These are phyloP conservation scores for Allolobophora icterica DNA, from an alignment of 2,888 invertebrate species.

Conservation along the genomic window DNA sequence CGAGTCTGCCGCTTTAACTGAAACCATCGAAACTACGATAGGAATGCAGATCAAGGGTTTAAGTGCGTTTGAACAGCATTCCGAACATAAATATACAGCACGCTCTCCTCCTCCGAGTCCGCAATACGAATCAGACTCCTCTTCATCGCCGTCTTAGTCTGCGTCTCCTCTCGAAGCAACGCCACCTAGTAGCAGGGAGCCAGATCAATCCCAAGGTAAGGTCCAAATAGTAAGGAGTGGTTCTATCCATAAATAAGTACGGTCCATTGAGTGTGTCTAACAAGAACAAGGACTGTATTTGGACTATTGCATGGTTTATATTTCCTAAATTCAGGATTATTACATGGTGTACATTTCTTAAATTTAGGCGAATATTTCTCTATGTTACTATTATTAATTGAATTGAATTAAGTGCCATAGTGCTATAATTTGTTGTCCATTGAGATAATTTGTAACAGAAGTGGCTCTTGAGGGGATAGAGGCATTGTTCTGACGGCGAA, in stretches of 20 bases:
- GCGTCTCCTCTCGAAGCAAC: constrained; percentile 17
- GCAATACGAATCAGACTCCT: neutral
- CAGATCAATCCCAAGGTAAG: neutral
- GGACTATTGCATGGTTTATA: too few species aligned
- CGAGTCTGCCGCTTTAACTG: neutral
- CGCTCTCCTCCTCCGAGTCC: constrained; percentile 79
- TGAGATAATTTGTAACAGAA: too few species aligned
- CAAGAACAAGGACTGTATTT: too few species aligned
- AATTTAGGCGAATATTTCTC: too few species aligned
- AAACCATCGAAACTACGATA: constrained; percentile 9
- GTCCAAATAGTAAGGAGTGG: neutral
- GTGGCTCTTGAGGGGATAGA: too few species aligned
- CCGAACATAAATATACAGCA: constrained; percentile 81
- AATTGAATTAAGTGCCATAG: too few species aligned
- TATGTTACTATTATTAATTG: too few species aligned
- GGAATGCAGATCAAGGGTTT: constrained; percentile 11
- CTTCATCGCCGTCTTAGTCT: constrained; percentile 6
- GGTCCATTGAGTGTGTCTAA: too few species aligned
- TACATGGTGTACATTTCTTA: too few species aligned
- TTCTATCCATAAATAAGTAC: neutral
- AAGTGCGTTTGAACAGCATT: constrained; percentile 10
- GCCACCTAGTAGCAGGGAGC: neutral
- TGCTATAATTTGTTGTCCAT: too few species aligned
- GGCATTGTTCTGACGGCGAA: too few species aligned
- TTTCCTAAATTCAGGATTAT: too few species aligned